Percentiles rank a stretch among this genome's conserved stretches.
Conservation (phyloP, 2,797 vertebrate species). For the Balearica regulorum region DNA sequence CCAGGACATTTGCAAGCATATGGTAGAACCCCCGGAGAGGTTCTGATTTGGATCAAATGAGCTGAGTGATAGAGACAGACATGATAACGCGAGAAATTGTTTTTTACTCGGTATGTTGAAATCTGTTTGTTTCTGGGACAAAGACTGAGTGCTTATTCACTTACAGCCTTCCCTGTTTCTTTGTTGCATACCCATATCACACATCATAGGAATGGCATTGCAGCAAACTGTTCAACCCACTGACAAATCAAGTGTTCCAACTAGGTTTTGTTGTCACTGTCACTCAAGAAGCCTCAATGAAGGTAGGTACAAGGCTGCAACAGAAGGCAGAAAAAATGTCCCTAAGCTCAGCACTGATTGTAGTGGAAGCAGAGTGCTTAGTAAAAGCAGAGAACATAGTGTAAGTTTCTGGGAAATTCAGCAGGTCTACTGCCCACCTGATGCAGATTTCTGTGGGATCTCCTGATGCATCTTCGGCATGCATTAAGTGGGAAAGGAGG, state of each 20-base stretch:
- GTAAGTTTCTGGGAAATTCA: background rate
- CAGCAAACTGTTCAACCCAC: background rate
- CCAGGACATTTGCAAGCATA: background rate
- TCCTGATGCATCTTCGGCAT: background rate
- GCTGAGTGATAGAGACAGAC: background rate
- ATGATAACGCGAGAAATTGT: background rate
- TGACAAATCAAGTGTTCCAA: background rate
- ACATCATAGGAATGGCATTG: background rate
- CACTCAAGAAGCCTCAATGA: background rate
- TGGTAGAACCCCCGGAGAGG: background rate
- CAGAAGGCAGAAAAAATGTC: background rate
- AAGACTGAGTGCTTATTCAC: background rate
- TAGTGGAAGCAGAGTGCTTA: background rate
- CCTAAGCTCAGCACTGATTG: background rate
- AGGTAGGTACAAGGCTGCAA: background rate
- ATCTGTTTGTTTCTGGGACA: background rate
- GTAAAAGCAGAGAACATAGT: background rate
- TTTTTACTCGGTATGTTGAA: background rate
- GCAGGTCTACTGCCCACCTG: background rate
- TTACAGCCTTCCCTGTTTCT: background rate
- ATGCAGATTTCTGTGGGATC: background rate
- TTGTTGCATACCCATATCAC: background rate
- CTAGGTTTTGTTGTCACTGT: background rate
- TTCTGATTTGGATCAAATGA: constrained; percentile 32
- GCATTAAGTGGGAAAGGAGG: background rate